Percentiles rank a stretch among this genome's conserved stretches.
Conservation (phyloP, 1,140 invertebrate species). For the Chlorops oryzae region DNA sequence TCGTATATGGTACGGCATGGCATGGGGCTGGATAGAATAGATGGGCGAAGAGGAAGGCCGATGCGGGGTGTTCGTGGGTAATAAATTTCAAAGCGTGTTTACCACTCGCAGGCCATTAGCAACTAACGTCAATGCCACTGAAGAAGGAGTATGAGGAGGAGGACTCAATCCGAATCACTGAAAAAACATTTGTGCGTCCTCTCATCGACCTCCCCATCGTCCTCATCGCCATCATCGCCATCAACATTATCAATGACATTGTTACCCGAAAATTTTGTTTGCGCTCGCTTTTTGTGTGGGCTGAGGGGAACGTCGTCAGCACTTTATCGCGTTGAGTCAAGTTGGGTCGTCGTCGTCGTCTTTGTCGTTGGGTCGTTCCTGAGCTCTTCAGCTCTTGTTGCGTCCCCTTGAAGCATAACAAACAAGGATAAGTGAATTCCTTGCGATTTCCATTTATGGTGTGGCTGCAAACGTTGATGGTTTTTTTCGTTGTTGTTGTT, state of each 20-base stretch:
- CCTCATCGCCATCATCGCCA: not conserved
- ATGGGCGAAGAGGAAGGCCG: too few species aligned
- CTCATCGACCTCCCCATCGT: too few species aligned
- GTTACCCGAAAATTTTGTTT: not conserved
- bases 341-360: not conserved
- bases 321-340: not conserved
- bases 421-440: conserved; percentile 46
- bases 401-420: conserved; percentile 42
- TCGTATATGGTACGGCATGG: too few species aligned
- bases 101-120: conserved; percentile 45
- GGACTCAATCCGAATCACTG: conserved; percentile 43
- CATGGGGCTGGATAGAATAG: too few species aligned
- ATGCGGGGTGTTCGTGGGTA: too few species aligned
- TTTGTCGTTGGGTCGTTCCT: not conserved
- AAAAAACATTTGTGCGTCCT: conserved; percentile 45
- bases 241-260: not conserved
- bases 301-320: not conserved
- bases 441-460: conserved; percentile 25
- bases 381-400: not conserved
- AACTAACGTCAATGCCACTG: conserved; percentile 35
- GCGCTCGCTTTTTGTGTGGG: not conserved
- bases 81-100: too few species aligned
- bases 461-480: too few species aligned
- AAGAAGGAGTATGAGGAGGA: too few species aligned
- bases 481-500: conserved; percentile 22